Evolutionary conservation across 2,797 vertebrate genomes (phyloP).

Genomic region (Sphaeramia orbicularis): DNA sequence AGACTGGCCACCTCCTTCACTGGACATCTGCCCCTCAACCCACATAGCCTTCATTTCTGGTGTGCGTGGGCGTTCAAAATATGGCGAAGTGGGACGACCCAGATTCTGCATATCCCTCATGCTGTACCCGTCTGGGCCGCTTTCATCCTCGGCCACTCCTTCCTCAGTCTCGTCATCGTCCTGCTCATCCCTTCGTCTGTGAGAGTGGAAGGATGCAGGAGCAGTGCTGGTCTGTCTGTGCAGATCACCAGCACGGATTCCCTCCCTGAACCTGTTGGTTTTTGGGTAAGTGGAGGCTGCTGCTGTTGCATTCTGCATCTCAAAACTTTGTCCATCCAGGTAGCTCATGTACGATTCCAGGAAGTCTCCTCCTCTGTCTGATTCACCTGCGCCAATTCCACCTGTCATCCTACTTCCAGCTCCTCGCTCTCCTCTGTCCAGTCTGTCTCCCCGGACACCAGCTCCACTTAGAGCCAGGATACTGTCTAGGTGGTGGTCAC

Average conservation of each 20-base stretch:
- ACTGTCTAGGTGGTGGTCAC: slow-evolving; percentile 93
- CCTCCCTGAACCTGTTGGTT: slow-evolving; percentile 83
- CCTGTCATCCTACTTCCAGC: slow-evolving; percentile 73
- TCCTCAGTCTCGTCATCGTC: slow-evolving; percentile 80
- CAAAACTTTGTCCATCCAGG: slow-evolving; percentile 92
- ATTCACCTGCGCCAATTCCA: slow-evolving; percentile 75
- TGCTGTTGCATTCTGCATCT: slow-evolving; percentile 87
- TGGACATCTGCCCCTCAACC: slow-evolving; percentile 76
- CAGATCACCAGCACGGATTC: slow-evolving; percentile 70
- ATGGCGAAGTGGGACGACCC: slow-evolving; percentile 82
- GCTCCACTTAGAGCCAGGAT: slow-evolving; percentile 89
- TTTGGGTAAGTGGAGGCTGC: slow-evolving; percentile 84
- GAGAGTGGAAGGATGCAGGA: slow-evolving; percentile 80
- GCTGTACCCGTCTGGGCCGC: slow-evolving; percentile 77
- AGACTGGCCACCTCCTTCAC: slow-evolving; percentile 66
- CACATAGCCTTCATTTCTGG: slow-evolving; percentile 86
- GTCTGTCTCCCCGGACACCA: slow-evolving; percentile 77
- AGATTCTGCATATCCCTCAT: slow-evolving; percentile 79
- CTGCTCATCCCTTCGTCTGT: slow-evolving; percentile 81
- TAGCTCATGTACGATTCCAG: slow-evolving; percentile 95
- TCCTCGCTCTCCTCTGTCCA: slow-evolving; percentile 73
- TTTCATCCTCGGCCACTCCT: slow-evolving; percentile 67
- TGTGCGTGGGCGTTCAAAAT: slow-evolving; percentile 85
- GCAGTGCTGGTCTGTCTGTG: slow-evolving; percentile 84
- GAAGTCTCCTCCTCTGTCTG: slow-evolving; percentile 85